Percentiles rank a stretch among this genome's conserved stretches.
Evolutionary conservation across 2,888 invertebrate species (phyloP).

Genomic region (Brachyopa scutellaris): DNA sequence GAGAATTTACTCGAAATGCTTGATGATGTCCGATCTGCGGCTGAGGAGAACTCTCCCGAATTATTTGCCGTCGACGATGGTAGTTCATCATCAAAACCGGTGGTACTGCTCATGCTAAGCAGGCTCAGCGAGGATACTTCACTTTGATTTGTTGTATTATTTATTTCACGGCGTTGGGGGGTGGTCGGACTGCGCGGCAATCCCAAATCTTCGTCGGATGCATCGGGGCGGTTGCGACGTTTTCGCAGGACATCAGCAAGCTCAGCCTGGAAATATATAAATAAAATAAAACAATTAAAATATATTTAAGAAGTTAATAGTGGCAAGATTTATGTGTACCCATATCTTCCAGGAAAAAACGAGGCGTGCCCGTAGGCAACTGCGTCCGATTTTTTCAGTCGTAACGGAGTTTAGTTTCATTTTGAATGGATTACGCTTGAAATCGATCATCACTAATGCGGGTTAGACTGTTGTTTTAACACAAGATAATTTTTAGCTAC

Average conservation of each 20-base stretch:
- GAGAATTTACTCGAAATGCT: constrained; percentile 64
- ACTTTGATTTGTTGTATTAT: constrained; percentile 82
- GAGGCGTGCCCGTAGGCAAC: constrained; percentile 78
- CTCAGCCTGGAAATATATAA: constrained; percentile 84
- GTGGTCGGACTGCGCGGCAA: constrained; percentile 89
- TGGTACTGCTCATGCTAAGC: constrained; percentile 89
- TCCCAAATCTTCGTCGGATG: constrained; percentile 89
- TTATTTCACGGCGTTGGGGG: constrained; percentile 83
- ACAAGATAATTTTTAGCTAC: too few species aligned
- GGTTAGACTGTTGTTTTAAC: background rate
- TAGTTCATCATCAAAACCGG: constrained; percentile 86
- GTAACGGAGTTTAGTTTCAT: constrained; percentile 78
- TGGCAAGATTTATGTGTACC: constrained; percentile 75
- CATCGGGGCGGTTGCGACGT: constrained; percentile 87
- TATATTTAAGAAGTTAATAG: background rate
- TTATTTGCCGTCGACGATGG: constrained; percentile 73
- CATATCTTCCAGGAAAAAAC: constrained; percentile 81
- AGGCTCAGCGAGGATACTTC: constrained; percentile 82
- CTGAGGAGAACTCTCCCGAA: constrained; percentile 65
- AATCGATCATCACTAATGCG: constrained; percentile 77
- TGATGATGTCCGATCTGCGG: constrained; percentile 71
- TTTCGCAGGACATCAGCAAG: constrained; percentile 87
- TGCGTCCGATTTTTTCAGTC: constrained; percentile 78
- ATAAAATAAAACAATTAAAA: background rate
- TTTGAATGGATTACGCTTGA: constrained; percentile 80